These are phyloP conservation scores for roundworm (Caenorhabditis elegans) DNA, from an alignment of 1,140 invertebrate species.

Conservation along the genomic window DNA sequence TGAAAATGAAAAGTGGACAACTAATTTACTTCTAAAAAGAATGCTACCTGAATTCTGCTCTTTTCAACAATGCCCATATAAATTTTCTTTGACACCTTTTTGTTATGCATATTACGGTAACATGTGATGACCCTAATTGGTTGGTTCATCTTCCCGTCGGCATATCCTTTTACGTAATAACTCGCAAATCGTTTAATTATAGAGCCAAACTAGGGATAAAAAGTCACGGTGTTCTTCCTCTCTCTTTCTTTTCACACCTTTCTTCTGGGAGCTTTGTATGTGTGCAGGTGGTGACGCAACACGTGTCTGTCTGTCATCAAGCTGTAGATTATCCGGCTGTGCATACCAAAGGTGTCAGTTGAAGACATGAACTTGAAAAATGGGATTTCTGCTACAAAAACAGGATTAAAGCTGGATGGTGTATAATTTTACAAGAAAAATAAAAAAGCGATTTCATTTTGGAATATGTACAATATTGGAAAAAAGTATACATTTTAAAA, in stretches of 20 bases:
- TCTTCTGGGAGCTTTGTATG: conserved; percentile 19
- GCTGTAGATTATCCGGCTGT: conserved; percentile 26
- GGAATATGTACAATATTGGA: too few species aligned
- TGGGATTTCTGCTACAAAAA: neutral
- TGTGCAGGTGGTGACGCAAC: conserved; percentile 20
- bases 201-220: neutral
- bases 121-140: conserved; percentile 10
- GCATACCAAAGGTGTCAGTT: conserved; percentile 15
- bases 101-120: neutral
- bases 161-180: neutral
- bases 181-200: conserved; percentile 9
- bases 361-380: neutral
- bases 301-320: conserved; percentile 24
- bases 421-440: too few species aligned
- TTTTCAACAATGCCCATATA: too few species aligned
- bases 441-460: too few species aligned
- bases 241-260: neutral
- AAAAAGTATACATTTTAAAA: too few species aligned
- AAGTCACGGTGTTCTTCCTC: neutral
- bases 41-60: too few species aligned
- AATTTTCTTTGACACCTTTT: neutral
- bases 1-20: too few species aligned
- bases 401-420: neutral
- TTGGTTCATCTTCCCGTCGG: neutral
- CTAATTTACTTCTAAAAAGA: too few species aligned